Conservation (phyloP, 2,113 vertebrate genomes). For the Oostethus manadensis region DNA sequence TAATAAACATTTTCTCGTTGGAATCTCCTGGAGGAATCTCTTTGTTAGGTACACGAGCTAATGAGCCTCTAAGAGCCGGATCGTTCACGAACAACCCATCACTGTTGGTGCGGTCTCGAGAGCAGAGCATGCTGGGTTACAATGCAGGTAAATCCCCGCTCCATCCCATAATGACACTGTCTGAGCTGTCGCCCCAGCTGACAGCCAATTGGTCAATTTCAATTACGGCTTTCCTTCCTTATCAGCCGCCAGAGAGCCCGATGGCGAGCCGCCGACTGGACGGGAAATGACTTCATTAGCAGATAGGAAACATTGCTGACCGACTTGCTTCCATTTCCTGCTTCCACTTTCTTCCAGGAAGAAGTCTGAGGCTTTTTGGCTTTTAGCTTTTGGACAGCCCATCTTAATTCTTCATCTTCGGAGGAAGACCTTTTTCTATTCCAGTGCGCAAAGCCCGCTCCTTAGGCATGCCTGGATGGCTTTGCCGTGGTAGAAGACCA, state of each 20-base stretch:
- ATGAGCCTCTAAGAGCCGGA: too few relatives aligned
- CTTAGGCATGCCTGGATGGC: too few relatives aligned
- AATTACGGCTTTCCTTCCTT: constrained; percentile 29
- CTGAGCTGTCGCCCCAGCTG: constrained; percentile 1
- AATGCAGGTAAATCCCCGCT: constrained; percentile 8
- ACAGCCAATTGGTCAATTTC: constrained; percentile 39
- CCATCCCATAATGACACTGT: constrained; percentile 13
- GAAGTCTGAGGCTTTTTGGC: background rate
- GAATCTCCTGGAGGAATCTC: too few relatives aligned
- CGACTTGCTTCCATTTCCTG: background rate
- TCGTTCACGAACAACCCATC: too few relatives aligned
- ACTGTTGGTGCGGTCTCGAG: background rate
- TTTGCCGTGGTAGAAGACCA: too few relatives aligned
- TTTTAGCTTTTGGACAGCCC: too few relatives aligned
- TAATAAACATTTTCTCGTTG: too few relatives aligned
- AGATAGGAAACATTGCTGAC: constrained; percentile 4
- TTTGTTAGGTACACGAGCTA: too few relatives aligned
- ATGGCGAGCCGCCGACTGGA: constrained; percentile 25
- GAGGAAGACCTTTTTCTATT: too few relatives aligned
- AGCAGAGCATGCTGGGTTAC: constrained; percentile 9
- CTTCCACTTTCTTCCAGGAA: background rate
- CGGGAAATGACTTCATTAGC: constrained; percentile 17
- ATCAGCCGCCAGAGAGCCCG: constrained; percentile 14
- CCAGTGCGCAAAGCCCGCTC: too few relatives aligned
- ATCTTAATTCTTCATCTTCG: too few relatives aligned